phyloP scores from a whole-genome alignment of 2,888 invertebrate species.

The Drosophila crucigera region DNA sequence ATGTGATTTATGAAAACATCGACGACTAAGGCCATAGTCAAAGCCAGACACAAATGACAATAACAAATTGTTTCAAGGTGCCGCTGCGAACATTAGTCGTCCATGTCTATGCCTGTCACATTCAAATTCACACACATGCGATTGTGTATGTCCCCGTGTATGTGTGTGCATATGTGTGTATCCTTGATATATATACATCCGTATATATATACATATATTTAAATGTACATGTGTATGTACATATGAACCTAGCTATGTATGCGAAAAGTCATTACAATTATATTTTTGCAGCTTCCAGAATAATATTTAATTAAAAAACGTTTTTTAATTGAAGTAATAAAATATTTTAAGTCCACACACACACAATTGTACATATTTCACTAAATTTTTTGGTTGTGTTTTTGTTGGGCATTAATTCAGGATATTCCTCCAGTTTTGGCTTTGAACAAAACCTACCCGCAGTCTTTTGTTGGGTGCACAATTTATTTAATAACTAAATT shows the following conservation, averaged over 20 bases:
- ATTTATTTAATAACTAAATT: constrained; percentile 36
- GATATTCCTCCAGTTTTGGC: not conserved
- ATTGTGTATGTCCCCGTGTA: not conserved
- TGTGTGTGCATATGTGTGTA: constrained; percentile 1
- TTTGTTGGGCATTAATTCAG: not conserved
- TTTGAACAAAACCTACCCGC: constrained; percentile 30
- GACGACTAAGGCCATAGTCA: constrained; percentile 15
- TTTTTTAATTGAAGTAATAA: not conserved
- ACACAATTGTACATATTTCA: not conserved
- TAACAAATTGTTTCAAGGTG: constrained; percentile 44
- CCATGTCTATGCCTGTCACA: constrained; percentile 21
- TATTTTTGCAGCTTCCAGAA: not conserved
- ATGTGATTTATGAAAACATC: constrained; percentile 19
- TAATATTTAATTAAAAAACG: not conserved
- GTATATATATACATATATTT: not conserved
- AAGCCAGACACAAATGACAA: constrained; percentile 26
- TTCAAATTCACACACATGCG: not conserved
- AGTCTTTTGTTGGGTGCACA: constrained; percentile 11
- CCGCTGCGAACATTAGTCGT: constrained; percentile 13
- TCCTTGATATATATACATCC: not conserved
- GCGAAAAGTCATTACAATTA: constrained; percentile 21
- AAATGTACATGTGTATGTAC: not conserved
- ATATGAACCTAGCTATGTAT: not conserved
- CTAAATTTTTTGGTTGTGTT: not conserved
- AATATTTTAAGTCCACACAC: not conserved